Evolutionary conservation across 2,113 vertebrate species (phyloP), one percentile per base, ranked within the genome.

Genomic region (Recurvirostra avosetta): DNA sequence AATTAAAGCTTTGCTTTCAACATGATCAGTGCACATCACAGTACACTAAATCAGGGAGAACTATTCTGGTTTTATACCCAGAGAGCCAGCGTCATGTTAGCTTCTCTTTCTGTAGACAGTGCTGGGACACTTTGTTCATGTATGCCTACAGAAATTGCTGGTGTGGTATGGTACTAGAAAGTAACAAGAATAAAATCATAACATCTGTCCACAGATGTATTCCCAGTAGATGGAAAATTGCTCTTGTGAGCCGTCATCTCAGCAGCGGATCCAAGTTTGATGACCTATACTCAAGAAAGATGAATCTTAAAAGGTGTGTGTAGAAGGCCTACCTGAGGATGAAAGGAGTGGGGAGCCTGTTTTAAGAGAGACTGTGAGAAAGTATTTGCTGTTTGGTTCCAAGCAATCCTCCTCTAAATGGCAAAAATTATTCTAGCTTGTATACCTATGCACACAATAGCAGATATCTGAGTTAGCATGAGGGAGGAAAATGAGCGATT

Each of bases 301-400:
- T 18, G 18, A 26, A 32, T 43, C 26, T 55, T 67, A 78, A 78
- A 78, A 59, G 72, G 4, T 5, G 21, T 0, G 6, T 59, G 50
- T 8, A 83, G 7, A 79, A 82, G 25, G 49, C 12, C 53, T 52
- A 16, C 40, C 53, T 61, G 53, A 61, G 17, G 34, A 59, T 43
- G 11, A 74, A 80, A 78, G 11, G 29, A 9, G 1, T 4, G 3
- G 9, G 11, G 8, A 14, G 1, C 0, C 8, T 68, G 15, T 73
- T 92, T 88, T n/a, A 66, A 88, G 32, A 75, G 41, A 71, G 61
- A 84, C 7, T 41, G 26, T 65, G 30, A 72, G 34, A 34, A 88
- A 70, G 8, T 9, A 23, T 73, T 73, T 80, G 34, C 40, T 92
- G 18, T 49, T 76, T 73, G 21, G 11, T 70, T 86, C 43, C 26